Base-by-base conservation (phyloP, 2,113 vertebrate genomes). In the Proteles cristata region DNA sequence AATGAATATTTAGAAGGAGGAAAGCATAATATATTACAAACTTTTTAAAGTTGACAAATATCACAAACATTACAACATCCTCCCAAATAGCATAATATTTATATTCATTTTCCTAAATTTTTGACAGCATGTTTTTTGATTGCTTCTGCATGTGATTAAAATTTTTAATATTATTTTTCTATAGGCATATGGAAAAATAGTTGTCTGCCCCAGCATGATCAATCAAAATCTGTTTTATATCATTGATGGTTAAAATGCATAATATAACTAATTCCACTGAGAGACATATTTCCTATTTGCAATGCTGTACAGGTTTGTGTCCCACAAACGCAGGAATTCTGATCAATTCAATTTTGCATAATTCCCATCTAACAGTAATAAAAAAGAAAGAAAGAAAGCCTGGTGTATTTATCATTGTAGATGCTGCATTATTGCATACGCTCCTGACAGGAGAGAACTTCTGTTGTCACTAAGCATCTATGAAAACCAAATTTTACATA, bases 51-150 rank as follows among this genome's bases (percentile, higher is more conserved):
- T 0, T 65, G 21, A 63, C 28, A 88, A 82, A 80, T 80, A 85
- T 14, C 19, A 43, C 21, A 85, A 81, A 26, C 19, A 76, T 88
- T 7, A 77, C 17, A 86, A 77, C 17, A 86, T 86, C 12, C 77
- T 73, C 21, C 35, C 86, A 71, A 69, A 33, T 23, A 86, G 9
- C 12, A 85, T 88, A 55, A 81, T 89, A 45, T 61, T 89, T 65
- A 21, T 82, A 69, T 76, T 86, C 63, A 96, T 83, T 96, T 93
- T 76, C 43, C n/a, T 82, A 77, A 76, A 83, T 73, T 63, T 87
- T 69, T 83, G 1, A 71, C 23, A 88, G 43, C 55, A 76, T 73
- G 26, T 15, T 58, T 88, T 79, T 88, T 93, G 9, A 76, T 50
- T 17, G 23, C 1, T 35, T 83, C 21, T 73, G 39, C 26, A 63